Evolutionary conservation across 2,888 invertebrate genomes (phyloP).

Genomic region (Lampropteryx suffumata): DNA sequence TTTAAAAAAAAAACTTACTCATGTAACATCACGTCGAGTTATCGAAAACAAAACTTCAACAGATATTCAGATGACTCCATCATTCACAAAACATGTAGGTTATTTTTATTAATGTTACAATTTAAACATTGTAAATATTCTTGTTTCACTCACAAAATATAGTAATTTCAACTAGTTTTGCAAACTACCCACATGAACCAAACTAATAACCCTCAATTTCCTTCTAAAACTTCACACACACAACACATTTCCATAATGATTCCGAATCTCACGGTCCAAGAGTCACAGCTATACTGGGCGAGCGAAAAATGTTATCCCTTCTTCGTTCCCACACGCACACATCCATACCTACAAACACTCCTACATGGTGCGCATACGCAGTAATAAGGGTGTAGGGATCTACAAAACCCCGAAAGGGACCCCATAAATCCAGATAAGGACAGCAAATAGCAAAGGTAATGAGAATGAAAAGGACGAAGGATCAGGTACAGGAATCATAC

Average conservation of each 20-base stretch:
- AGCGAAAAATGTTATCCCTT: slow-evolving; percentile 51
- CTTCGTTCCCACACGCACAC: slow-evolving; percentile 55
- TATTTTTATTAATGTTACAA: slow-evolving; percentile 28
- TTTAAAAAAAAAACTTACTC: too few relatives aligned
- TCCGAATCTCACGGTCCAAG: slow-evolving; percentile 51
- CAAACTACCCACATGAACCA: slow-evolving; percentile 12
- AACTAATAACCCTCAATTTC: slow-evolving; percentile 44
- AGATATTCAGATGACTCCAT: slow-evolving; percentile 52
- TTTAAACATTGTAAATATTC: slow-evolving; percentile 9
- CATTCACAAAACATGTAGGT: slow-evolving; percentile 43
- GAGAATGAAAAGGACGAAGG: slow-evolving; percentile 55
- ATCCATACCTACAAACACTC: slow-evolving; percentile 52
- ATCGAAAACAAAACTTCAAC: slow-evolving; percentile 48
- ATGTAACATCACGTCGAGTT: slow-evolving; percentile 70
- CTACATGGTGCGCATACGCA: slow-evolving; percentile 59
- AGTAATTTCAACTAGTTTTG: neutral
- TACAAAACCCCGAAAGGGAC: slow-evolving; percentile 67
- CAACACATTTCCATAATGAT: slow-evolving; percentile 52
- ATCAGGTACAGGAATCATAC: slow-evolving; percentile 71
- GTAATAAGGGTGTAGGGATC: slow-evolving; percentile 72
- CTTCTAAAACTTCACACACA: slow-evolving; percentile 63
- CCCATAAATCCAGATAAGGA: slow-evolving; percentile 55
- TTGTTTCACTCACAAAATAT: neutral
- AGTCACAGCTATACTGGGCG: slow-evolving; percentile 55
- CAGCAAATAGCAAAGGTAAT: slow-evolving; percentile 37